Evolutionary conservation across 2,797 vertebrate species (phyloP).

Genomic region (Odontamblyopus rebecca): DNA sequence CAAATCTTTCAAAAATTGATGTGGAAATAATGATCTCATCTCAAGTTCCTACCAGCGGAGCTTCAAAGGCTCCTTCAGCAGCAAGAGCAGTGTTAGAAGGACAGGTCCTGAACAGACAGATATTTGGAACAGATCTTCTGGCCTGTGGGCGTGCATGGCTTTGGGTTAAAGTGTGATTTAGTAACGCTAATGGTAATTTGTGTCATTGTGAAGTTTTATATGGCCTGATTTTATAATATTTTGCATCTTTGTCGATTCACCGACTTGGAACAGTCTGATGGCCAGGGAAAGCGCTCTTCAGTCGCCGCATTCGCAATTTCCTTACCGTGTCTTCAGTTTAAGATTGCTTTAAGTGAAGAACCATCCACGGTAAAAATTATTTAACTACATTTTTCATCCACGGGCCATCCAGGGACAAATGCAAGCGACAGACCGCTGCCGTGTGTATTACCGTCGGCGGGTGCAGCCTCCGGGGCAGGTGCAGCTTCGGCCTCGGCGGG

Average conservation of each 20-base stretch:
- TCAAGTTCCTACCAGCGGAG: background rate
- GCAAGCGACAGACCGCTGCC: background rate
- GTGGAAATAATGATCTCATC: background rate
- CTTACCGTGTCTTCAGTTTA: constrained; percentile 4
- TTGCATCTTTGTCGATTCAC: background rate
- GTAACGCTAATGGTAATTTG: background rate
- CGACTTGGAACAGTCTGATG: background rate
- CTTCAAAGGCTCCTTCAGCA: background rate
- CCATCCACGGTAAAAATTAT: background rate
- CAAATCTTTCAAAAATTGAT: background rate
- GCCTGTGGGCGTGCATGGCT: background rate
- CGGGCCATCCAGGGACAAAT: constrained; percentile 2
- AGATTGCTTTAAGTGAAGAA: background rate
- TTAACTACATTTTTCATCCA: background rate
- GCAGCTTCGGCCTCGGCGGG: constrained; percentile 29
- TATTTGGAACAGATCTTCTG: background rate
- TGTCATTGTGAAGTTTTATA: background rate
- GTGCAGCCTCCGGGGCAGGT: constrained; percentile 27
- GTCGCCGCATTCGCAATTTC: background rate
- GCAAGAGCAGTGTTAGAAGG: background rate
- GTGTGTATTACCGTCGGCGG: constrained; percentile 38
- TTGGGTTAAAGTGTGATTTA: background rate
- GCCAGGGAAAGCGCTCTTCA: background rate
- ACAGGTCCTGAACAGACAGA: background rate
- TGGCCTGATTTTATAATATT: background rate